Evolutionary conservation across 2,797 vertebrate species (phyloP), one percentile per base, ranked within the genome.

Genomic region (Leucoraja ocellata): DNA sequence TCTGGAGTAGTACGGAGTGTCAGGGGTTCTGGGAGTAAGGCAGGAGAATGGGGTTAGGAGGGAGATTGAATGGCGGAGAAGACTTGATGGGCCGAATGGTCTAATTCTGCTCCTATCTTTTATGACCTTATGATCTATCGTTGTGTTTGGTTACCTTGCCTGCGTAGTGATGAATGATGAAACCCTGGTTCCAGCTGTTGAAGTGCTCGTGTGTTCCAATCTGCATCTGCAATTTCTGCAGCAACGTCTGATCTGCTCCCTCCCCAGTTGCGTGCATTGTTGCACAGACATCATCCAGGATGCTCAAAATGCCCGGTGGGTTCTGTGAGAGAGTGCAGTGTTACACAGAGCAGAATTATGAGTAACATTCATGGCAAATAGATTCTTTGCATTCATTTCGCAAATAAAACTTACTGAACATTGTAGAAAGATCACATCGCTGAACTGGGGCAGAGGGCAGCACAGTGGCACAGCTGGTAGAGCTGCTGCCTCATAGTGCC

Each of bases 181-280:
- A 99, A 93, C 99, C 99, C 94, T 99, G 98, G 95, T 99, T 99
- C 99, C 99, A 99, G 97, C 99, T 99, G 97, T 99, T 99, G 96
- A 99, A 99, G 95, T 99, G 99, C 81, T 99, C 99, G 0, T 99
- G 99, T 36, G 96, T 98, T 95, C 98, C 98, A 94, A 98, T 99
- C 95, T 97, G 97, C 96, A 98, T 97, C 94, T 98, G 95, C 73
- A 99, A 98, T 93, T 99, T 99, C 95, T 99, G 99, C 71, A 99
- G 97, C 96, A 99, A 96, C 0, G 98, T 99, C 96, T 99, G 98
- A 95, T 99, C 99, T 0, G 99, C 99, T 0, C 99, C 99, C 94
- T 99, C 99, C 0, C 98, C 98, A 94, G 99, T 98, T 0, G 99
- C 99, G 0, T 99, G 99, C 99, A 99, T 99, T 3, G 99, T 99